phyloP scores from a whole-genome alignment of 2,888 invertebrate species.

The Drepana falcataria region DNA sequence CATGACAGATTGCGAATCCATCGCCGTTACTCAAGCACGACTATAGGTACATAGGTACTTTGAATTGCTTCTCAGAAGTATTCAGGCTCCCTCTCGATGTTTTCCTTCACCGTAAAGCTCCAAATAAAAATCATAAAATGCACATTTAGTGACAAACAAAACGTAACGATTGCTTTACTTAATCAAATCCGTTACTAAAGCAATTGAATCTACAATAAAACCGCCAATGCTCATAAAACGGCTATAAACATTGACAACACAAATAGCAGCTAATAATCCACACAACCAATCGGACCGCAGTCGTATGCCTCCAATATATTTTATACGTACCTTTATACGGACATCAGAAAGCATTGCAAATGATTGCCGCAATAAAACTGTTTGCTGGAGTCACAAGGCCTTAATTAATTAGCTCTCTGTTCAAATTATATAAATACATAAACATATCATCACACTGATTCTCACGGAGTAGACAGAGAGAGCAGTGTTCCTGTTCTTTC shows the following conservation, averaged over 20 bases:
- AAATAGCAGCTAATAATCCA: conserved; percentile 71
- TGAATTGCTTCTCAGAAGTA: too few species aligned
- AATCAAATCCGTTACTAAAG: conserved; percentile 69
- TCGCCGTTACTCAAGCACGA: too few species aligned
- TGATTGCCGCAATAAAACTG: conserved; percentile 68
- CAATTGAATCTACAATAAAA: conserved; percentile 72
- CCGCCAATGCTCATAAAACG: conserved; percentile 65
- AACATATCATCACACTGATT: background rate
- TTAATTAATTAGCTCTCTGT: conserved; percentile 48
- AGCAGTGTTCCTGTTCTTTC: too few species aligned
- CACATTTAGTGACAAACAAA: conserved; percentile 50
- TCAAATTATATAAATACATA: conserved; percentile 14
- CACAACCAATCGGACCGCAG: conserved; percentile 57
- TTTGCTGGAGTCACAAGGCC: conserved; percentile 51
- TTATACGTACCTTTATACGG: conserved; percentile 57
- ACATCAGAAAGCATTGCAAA: conserved; percentile 42
- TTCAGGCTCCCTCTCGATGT: too few species aligned
- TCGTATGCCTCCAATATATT: conserved; percentile 49
- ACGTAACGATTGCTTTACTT: conserved; percentile 58
- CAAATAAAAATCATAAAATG: conserved; percentile 32
- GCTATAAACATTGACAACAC: conserved; percentile 74
- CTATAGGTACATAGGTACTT: too few species aligned
- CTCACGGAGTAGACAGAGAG: too few species aligned
- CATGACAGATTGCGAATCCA: too few species aligned
- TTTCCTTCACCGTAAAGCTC: too few species aligned